Evolutionary conservation across 2,888 invertebrate species (phyloP), one percentile per base, ranked within the genome.

Genomic region (Lithosia quadra): DNA sequence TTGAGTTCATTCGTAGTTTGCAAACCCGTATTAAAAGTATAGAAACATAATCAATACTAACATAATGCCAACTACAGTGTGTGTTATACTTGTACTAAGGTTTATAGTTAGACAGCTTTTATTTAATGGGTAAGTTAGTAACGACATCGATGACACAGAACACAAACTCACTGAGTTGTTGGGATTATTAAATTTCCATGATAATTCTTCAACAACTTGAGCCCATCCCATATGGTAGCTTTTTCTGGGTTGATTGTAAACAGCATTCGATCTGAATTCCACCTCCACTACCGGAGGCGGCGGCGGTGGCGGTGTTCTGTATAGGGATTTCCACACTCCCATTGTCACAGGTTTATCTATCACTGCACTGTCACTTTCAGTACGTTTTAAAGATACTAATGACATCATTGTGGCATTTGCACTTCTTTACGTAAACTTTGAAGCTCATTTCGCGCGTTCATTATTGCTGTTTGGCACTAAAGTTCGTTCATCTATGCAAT

Each of bases 141-240:
- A 60, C 58, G 24, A 66, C 36, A 59, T 49, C 36, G n/a, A 58
- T 21, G 11, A 74, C 67, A 65, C 71, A 65, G 57, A 73, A 58
- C 68, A 62, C 75, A 43, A 71, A 92, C 92, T 92, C 81, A 92
- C 92, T 77, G 78, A 36, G 69, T 85, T 13, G 88, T 53, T 64
- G 24, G 34, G 60, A 28, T 57, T 63, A 61, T 21, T 57, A 57
- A 71, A 67, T 77, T 91, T 93, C 90, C 90, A 91, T 56, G 87
- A 82, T 49, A 94, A 81, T 73, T 93, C 94, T 72, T 92, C 92
- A 65, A 92, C 75, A 53, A 94, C 93, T 76, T 92, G 91, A 43
- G 86, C 90, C 93, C 93, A 93, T 68, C 85, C 86, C 72, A 90
- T 79, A 55, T 89, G 88, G 66, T 80, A 85, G 75, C 91, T 92